These are phyloP conservation scores for Leuciscus idus DNA, from an alignment of 2,113 vertebrate genomes.

Conservation along the genomic window DNA sequence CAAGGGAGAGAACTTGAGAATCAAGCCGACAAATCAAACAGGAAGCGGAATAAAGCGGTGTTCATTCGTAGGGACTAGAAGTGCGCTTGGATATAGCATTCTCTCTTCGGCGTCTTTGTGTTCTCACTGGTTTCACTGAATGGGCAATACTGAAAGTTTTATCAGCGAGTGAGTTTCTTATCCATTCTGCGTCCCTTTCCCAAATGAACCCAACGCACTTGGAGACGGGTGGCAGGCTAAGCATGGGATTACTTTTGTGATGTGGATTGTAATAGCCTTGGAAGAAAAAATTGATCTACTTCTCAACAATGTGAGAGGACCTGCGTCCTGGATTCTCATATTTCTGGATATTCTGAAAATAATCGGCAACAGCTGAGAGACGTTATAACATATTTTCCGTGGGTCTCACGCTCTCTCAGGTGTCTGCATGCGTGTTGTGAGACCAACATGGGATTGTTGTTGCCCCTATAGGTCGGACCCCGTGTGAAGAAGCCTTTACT, in stretches of 20 bases:
- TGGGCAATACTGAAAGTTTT: slow-evolving; percentile 60
- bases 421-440: slow-evolving; percentile 57
- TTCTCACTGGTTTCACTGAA: neutral
- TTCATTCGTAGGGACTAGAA: neutral
- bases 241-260: slow-evolving; percentile 78
- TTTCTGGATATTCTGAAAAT: slow-evolving; percentile 79
- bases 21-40: slow-evolving; percentile 6
- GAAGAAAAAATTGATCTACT: slow-evolving; percentile 66
- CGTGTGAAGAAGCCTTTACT: slow-evolving; percentile 66
- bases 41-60: slow-evolving; percentile 40
- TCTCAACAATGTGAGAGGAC: slow-evolving; percentile 75
- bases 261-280: slow-evolving; percentile 72
- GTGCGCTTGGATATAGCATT: neutral
- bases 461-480: slow-evolving; percentile 61
- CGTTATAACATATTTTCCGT: slow-evolving; percentile 30
- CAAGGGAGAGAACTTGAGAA: neutral
- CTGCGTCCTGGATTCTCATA: slow-evolving; percentile 74
- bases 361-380: slow-evolving; percentile 76
- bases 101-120: slow-evolving; percentile 34
- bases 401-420: slow-evolving; percentile 53
- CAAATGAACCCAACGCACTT: slow-evolving; percentile 66
- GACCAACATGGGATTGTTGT: slow-evolving; percentile 72
- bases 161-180: slow-evolving; percentile 50
- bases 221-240: slow-evolving; percentile 66
- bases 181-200: slow-evolving; percentile 13